A percentile compares a stretch with the other conserved stretches of the same genome.
Evolutionary conservation across 2,888 invertebrate genomes (phyloP).

Genomic region (Torymus auratus): DNA sequence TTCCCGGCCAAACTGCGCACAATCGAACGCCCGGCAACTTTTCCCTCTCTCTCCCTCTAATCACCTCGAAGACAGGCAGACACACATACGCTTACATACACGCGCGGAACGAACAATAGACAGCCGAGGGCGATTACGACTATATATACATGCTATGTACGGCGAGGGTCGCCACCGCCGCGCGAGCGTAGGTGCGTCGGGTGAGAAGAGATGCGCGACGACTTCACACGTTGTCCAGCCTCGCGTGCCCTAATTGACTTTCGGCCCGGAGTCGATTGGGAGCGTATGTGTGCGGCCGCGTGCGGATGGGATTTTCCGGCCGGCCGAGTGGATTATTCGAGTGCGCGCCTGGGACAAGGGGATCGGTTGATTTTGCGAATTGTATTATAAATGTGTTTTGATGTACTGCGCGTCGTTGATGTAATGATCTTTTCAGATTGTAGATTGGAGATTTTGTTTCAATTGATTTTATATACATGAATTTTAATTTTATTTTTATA

Average conservation of each 20-base stretch:
- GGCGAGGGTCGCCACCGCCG: slow-evolving; percentile 11
- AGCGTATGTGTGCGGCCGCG: too few relatives aligned
- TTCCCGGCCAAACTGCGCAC: neutral
- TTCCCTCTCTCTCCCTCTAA: neutral
- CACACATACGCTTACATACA: too few relatives aligned
- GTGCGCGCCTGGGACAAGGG: too few relatives aligned
- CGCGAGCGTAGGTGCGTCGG: slow-evolving; percentile 15
- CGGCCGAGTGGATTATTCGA: neutral
- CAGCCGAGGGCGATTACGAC: slow-evolving; percentile 24
- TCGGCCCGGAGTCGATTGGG: neutral
- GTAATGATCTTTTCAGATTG: too few relatives aligned
- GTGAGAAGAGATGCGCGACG: slow-evolving; percentile 36
- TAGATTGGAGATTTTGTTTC: too few relatives aligned
- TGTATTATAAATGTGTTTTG: neutral
- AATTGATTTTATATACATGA: too few relatives aligned
- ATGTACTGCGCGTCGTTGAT: too few relatives aligned
- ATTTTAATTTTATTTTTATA: too few relatives aligned
- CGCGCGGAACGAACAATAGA: slow-evolving; percentile 9
- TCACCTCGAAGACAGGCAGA: too few relatives aligned
- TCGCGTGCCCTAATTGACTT: slow-evolving; percentile 44
- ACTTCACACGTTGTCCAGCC: slow-evolving; percentile 55
- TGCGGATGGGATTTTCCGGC: too few relatives aligned
- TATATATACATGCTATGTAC: neutral
- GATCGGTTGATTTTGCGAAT: neutral
- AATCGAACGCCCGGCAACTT: neutral